phyloP scores from a whole-genome alignment of 2,888 invertebrate genomes.

The Drosophila borealis region DNA sequence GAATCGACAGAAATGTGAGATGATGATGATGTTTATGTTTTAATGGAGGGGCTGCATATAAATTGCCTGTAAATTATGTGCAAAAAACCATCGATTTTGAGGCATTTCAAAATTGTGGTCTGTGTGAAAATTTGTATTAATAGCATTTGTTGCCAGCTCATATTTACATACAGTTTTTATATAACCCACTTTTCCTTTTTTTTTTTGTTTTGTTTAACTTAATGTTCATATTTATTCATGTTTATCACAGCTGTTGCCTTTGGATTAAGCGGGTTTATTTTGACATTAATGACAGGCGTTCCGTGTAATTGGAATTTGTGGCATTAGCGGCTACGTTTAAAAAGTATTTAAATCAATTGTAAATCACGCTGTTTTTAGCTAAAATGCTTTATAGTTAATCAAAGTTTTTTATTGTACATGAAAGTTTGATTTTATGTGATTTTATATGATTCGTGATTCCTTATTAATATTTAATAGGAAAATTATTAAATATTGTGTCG shows the following conservation, averaged over 20 bases:
- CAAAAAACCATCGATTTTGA: slow-evolving; percentile 47
- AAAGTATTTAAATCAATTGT: slow-evolving; percentile 56
- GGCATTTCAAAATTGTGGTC: slow-evolving; percentile 67
- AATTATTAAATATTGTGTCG: background rate
- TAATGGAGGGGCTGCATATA: slow-evolving; percentile 33
- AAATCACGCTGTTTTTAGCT: background rate
- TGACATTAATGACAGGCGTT: slow-evolving; percentile 47
- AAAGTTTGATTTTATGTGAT: too few relatives aligned
- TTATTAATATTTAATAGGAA: background rate
- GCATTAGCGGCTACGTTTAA: slow-evolving; percentile 37
- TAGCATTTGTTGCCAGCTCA: slow-evolving; percentile 28
- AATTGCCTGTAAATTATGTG: slow-evolving; percentile 75
- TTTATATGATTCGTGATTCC: too few relatives aligned
- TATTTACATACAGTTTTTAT: slow-evolving; percentile 29
- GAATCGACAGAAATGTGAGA: slow-evolving; percentile 14
- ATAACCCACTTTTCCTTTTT: background rate
- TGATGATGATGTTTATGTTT: slow-evolving; percentile 34
- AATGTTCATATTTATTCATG: slow-evolving; percentile 22
- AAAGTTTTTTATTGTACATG: too few relatives aligned
- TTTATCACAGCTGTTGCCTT: slow-evolving; percentile 54
- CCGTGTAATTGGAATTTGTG: slow-evolving; percentile 52
- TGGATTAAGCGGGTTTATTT: slow-evolving; percentile 44
- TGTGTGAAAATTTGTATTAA: slow-evolving; percentile 46
- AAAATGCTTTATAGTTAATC: background rate
- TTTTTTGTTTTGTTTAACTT: background rate